A percentile compares a stretch with the other conserved stretches of the same genome.
These are phyloP conservation scores for Dromas ardeola DNA, from an alignment of 2,113 vertebrate species.

Conservation along the genomic window DNA sequence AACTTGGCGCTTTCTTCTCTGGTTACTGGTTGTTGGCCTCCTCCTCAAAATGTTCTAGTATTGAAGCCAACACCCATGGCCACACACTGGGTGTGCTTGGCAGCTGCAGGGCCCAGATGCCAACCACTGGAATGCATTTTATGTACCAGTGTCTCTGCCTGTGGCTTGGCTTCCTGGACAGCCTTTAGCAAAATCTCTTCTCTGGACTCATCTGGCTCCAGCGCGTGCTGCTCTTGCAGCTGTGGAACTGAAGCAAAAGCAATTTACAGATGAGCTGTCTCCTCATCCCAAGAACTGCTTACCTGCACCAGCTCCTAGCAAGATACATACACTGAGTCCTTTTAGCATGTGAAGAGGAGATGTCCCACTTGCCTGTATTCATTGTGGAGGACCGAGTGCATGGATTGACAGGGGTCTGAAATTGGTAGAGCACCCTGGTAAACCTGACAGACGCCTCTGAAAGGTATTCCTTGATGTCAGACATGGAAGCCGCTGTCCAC, in stretches of 20 bases:
- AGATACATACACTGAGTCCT: background rate
- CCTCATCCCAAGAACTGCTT: background rate
- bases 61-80: slow-evolving; percentile 62
- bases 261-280: slow-evolving; percentile 48
- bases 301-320: background rate
- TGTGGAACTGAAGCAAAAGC: slow-evolving; percentile 31
- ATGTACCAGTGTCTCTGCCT: slow-evolving; percentile 58
- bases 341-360: background rate
- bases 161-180: slow-evolving; percentile 58
- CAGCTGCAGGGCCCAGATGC: slow-evolving; percentile 71
- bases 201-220: slow-evolving; percentile 39
- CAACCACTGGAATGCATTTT: slow-evolving; percentile 79
- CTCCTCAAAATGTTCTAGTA: slow-evolving; percentile 65
- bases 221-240: slow-evolving; percentile 6
- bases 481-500: background rate
- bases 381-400: background rate
- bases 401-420: background rate
- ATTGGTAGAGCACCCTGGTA: background rate
- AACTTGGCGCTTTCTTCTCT: slow-evolving; percentile 39
- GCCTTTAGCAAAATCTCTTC: slow-evolving; percentile 40
- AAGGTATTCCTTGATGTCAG: background rate
- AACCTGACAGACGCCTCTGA: background rate
- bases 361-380: background rate
- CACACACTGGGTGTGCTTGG: slow-evolving; percentile 72
- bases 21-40: slow-evolving; percentile 40